Evolutionary conservation across 2,888 invertebrate genomes (phyloP).

Genomic region (Euspilapteryx auroguttella): DNA sequence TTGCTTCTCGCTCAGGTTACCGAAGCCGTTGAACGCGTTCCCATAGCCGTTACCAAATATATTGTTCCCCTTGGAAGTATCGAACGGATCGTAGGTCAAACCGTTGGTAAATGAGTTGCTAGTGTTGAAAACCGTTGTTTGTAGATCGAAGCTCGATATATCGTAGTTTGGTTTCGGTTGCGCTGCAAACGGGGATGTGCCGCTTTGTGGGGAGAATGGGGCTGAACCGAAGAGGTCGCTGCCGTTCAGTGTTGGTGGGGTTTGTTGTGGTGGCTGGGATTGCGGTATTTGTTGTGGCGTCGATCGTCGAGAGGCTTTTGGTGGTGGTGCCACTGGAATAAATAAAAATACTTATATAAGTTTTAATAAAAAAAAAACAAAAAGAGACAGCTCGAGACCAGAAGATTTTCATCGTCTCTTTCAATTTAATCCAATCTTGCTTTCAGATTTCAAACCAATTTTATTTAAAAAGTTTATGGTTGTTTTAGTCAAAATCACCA

Average conservation of each 20-base stretch:
- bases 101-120: conserved; percentile 40
- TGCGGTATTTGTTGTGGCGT: conserved; percentile 20
- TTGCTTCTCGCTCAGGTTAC: conserved; percentile 47
- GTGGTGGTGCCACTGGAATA: conserved; percentile 84
- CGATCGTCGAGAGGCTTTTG: conserved; percentile 67
- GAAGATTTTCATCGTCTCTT: too few species aligned
- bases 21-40: conserved; percentile 44
- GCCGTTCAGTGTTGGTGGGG: conserved; percentile 39
- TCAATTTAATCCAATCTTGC: too few species aligned
- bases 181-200: conserved; percentile 14
- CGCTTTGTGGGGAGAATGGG: conserved; percentile 65
- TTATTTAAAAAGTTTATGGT: too few species aligned
- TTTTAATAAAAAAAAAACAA: too few species aligned
- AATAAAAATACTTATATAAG: too few species aligned
- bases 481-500: too few species aligned
- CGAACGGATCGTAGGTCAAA: conserved; percentile 74
- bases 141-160: conserved; percentile 42
- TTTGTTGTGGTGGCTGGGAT: conserved; percentile 11
- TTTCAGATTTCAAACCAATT: too few species aligned
- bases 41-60: conserved; percentile 42
- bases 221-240: conserved; percentile 82
- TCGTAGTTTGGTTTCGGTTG: conserved; percentile 45
- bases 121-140: conserved; percentile 44
- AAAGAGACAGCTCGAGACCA: too few species aligned
- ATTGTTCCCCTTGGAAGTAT: conserved; percentile 69